These are phyloP conservation scores for Trididemnum miniatum DNA, from an alignment of 23 tunicate genomes.

Conservation along the genomic window DNA sequence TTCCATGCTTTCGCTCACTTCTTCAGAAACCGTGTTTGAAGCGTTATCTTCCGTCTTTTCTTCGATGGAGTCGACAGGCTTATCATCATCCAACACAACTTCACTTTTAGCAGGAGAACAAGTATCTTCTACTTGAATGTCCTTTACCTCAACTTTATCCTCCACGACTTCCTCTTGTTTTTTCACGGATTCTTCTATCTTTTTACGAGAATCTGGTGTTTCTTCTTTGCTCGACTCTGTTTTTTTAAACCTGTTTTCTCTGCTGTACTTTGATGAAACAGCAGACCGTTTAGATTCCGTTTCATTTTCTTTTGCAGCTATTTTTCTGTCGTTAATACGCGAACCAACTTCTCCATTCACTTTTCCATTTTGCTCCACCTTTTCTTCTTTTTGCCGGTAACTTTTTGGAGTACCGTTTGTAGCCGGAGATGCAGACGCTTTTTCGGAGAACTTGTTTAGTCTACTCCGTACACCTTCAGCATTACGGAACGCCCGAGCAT, in stretches of 20 bases:
- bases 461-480: constrained; percentile 66
- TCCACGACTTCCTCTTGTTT: not conserved
- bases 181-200: too few species aligned
- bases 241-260: not conserved
- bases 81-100: too few species aligned
- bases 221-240: not conserved
- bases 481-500: constrained; percentile 41
- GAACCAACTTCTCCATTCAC: constrained; percentile 6
- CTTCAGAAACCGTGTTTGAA: not conserved
- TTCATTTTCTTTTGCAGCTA: not conserved
- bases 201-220: too few species aligned
- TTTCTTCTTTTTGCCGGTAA: not conserved
- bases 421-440: not conserved
- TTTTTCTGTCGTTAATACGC: not conserved
- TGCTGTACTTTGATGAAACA: not conserved
- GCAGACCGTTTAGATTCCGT: not conserved
- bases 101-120: too few species aligned
- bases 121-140: not conserved
- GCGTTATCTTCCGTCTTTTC: not conserved
- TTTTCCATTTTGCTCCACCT: not conserved
- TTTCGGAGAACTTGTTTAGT: constrained; percentile 38
- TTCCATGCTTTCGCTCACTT: too few species aligned
- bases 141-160: not conserved
- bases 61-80: not conserved
- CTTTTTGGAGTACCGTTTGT: constrained; percentile 18